Percentiles rank a stretch among this genome's conserved stretches.
phyloP scores from a whole-genome alignment of 2,797 vertebrate genomes.

The Sebastes cheni region DNA sequence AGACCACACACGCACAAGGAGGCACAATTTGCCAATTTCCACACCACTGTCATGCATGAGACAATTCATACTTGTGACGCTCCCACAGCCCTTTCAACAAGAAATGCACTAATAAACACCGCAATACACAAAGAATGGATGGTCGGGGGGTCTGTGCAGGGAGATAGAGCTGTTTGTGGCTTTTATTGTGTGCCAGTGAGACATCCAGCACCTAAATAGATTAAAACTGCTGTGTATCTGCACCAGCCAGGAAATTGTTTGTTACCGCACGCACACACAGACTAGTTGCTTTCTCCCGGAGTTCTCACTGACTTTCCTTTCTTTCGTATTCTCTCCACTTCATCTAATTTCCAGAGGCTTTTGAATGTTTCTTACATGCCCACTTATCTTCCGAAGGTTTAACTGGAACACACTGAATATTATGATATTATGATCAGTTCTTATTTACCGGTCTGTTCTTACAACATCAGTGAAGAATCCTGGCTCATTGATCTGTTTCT shows the following conservation, averaged over 20 bases:
- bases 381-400: constrained; percentile 1
- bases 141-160: constrained; percentile 44
- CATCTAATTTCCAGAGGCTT: constrained; percentile 28
- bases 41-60: constrained; percentile 62
- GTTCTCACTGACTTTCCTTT: constrained; percentile 45
- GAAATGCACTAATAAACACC: constrained; percentile 48
- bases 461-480: constrained; percentile 23
- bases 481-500: constrained; percentile 26
- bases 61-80: constrained; percentile 36
- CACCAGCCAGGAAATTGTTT: constrained; percentile 66
- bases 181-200: constrained; percentile 67
- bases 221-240: constrained; percentile 66
- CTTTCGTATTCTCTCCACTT: constrained; percentile 33
- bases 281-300: constrained; percentile 28
- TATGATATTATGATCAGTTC: neutral
- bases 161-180: constrained; percentile 65
- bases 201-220: constrained; percentile 67
- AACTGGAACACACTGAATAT: constrained; percentile 4
- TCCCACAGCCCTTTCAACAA: constrained; percentile 52
- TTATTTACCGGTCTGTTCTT: constrained; percentile 1
- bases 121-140: constrained; percentile 26
- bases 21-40: constrained; percentile 62
- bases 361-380: constrained; percentile 15
- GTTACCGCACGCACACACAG: constrained; percentile 25
- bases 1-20: constrained; percentile 41